A percentile compares a stretch with the other conserved stretches of the same genome.
Conservation (phyloP, 1,140 invertebrate species). For the Bathynomus jamesi region DNA sequence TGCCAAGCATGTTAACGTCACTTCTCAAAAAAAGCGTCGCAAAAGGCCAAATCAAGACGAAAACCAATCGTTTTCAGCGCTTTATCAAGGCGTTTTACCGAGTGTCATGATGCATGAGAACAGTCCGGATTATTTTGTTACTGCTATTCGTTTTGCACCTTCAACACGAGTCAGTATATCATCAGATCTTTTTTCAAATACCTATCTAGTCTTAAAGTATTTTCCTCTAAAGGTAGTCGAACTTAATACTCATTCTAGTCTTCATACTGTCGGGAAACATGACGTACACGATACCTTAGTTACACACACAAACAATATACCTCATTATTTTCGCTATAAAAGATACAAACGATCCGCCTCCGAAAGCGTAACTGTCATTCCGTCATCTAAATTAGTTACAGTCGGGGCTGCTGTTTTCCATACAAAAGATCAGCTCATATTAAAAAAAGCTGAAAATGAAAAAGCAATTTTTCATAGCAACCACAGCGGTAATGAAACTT, state of each 20-base stretch:
- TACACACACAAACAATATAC: not conserved
- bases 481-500: not conserved
- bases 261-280: not conserved
- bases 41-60: too few relatives aligned
- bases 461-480: not conserved
- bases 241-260: not conserved
- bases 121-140: not conserved
- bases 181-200: not conserved
- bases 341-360: not conserved
- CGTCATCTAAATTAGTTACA: not conserved
- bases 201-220: not conserved
- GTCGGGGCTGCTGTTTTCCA: not conserved
- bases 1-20: not conserved
- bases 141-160: not conserved
- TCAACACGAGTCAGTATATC: not conserved
- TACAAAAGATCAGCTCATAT: not conserved
- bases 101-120: not conserved
- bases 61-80: not conserved
- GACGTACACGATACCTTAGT: not conserved
- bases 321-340: not conserved
- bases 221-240: too few relatives aligned
- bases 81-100: not conserved
- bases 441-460: not conserved
- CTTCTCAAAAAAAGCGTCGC: too few relatives aligned
- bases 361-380: not conserved